Evolutionary conservation across 2,113 vertebrate genomes (phyloP), one percentile per base, ranked within the genome.

Genomic region (Platysternon megacephalum): DNA sequence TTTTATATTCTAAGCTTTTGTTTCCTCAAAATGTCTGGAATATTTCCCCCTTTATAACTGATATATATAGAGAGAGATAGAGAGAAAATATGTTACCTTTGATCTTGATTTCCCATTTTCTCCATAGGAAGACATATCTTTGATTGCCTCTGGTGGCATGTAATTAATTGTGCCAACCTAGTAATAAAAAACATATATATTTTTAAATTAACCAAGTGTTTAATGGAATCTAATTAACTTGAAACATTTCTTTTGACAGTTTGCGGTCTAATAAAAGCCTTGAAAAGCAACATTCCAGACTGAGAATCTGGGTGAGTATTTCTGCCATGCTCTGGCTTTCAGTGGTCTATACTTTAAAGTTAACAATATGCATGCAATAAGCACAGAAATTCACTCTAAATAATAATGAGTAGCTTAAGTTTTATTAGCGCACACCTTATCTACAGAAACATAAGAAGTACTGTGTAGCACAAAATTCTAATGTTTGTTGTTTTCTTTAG

Each of bases 131-230:
- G 99, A 99, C 35, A 99, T 99, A 95, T 99, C 99, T 98, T 99
- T 99, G 97, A 99, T 99, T 93, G 99, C 99, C 97, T 99, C 99
- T 4, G 99, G 99, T 28, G 99, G 99, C 99, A 99, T 99, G 44
- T 99, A 99, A 98, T 99, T 99, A 94, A 99, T 96, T 32, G 99
- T 99, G 86, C 99, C 99, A 79, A 99, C 99, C 99, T 99, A 97
- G 80, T 22, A 91, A 93, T 3, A 96, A 93, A 96, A 92, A 42
- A 28, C 49, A 72, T 85, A 84, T 84, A 49, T 39, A 79, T 16
- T 58, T 84, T 46, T 85, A 88, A 79, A 26, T 89, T 35, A 95
- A 49, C 28, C 26, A 74, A 2, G 1, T 4, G 39, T 21, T 79
- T 93, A 35, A 61, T 10, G 61, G 17, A n/a, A n/a, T n/a, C 17